A percentile compares a stretch with the other conserved stretches of the same genome.
Evolutionary conservation across 2,113 vertebrate genomes (phyloP).

Genomic region (Anthoscopus minutus): DNA sequence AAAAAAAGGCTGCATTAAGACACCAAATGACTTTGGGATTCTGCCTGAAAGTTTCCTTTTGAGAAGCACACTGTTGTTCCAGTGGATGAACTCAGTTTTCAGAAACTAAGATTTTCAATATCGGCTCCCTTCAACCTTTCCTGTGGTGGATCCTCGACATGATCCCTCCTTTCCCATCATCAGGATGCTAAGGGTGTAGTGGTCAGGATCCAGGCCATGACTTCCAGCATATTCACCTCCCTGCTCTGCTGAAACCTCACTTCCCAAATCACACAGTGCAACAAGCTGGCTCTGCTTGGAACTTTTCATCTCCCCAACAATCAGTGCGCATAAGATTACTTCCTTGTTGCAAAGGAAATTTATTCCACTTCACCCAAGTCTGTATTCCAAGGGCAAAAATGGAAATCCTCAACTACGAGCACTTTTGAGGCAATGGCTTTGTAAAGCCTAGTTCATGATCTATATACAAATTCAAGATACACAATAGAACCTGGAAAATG

Average conservation of each 20-base stretch:
- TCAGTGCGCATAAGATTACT: neutral
- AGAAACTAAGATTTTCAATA: neutral
- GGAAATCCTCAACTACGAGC: neutral
- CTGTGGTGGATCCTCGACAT: neutral
- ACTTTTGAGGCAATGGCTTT: neutral
- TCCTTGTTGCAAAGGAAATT: neutral
- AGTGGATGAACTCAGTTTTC: neutral
- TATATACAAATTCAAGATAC: neutral
- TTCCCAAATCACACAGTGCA: neutral
- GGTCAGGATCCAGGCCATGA: neutral
- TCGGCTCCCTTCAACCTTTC: neutral
- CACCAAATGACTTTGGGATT: neutral
- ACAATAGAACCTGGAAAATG: neutral
- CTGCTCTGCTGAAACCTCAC: neutral
- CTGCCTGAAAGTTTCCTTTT: neutral
- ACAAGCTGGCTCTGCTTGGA: neutral
- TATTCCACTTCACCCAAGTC: neutral
- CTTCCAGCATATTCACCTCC: accelerated
- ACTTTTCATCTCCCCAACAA: neutral
- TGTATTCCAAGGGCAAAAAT: neutral
- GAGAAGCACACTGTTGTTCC: neutral
- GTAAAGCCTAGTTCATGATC: neutral
- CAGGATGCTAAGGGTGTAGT: neutral
- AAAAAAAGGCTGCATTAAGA: neutral
- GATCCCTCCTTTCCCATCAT: neutral